Evolutionary conservation across 1,140 invertebrate species (phyloP), one percentile per base, ranked within the genome.

Genomic region (Procambarus clarkii): DNA sequence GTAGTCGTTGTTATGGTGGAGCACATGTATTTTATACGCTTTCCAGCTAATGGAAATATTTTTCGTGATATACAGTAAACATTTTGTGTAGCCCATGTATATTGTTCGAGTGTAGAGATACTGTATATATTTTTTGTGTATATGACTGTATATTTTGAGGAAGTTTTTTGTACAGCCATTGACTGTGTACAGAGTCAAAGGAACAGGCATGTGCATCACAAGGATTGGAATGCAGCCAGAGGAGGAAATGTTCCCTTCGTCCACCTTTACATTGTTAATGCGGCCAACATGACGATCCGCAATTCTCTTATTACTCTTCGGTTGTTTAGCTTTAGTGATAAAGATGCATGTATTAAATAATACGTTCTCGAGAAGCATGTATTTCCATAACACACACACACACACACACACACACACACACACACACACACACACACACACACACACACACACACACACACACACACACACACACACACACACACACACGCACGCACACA

Each of bases 41-140:
- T 64, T 0, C 13, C 4, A 64, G 60, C 60, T 64, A 3, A 1
- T 64, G 60, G 7, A 34, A 24, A 21, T 34, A 8, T 9, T 44
- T 8, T 34, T 34, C 11, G 5, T 24, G 8, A 34, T 34, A 34
- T 74, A 2, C 11, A 24, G 7, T 7, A 4, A 18, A 18, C 34
- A 34, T 74, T 74, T 74, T 74, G 69, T 34, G n/a, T 74, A 74
- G 24, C 7, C 69, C n/a, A 34, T 74, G 69, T 74, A 74, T 74
- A 74, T 74, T 74, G 69, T n/a, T 34, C 5, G 21, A 8, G 69
- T 74, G 21, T 74, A 74, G 24, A 74, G 11, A 2, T 34, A 74
- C 69, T 74, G n/a, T 34, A 34, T 74, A 34, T 74, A 34, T 74
- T 21, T 9, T 21, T 4, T 34, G n/a, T 69, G 3, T 69, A 69